Conservation (phyloP, 1,140 invertebrate species). For the Gryon sp. region DNA sequence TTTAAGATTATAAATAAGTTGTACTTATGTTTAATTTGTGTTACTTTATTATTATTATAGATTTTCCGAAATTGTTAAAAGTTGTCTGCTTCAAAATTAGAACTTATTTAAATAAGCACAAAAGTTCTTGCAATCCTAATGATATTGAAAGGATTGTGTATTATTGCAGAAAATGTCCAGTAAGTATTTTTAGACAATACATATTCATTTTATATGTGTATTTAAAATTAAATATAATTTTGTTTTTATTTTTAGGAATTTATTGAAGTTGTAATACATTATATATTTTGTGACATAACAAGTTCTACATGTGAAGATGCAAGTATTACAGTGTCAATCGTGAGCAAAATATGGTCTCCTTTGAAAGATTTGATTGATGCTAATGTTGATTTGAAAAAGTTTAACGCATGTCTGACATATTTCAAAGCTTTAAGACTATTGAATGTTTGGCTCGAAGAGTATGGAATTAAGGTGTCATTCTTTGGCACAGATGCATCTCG, state of each 20-base stretch:
- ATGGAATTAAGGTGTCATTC: slow-evolving; percentile 57
- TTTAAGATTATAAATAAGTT: too few relatives aligned
- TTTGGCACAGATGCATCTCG: slow-evolving; percentile 58
- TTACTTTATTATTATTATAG: slow-evolving; percentile 26
- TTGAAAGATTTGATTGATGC: slow-evolving; percentile 56
- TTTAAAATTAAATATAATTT: slow-evolving; percentile 6
- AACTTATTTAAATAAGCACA: slow-evolving; percentile 63
- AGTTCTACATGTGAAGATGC: slow-evolving; percentile 1
- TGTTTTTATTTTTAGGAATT: slow-evolving; percentile 65
- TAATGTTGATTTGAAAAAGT: slow-evolving; percentile 57
- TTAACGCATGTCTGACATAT: slow-evolving; percentile 56
- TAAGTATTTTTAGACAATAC: slow-evolving; percentile 35
- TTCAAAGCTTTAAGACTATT: slow-evolving; percentile 64
- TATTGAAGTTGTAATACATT: slow-evolving; percentile 67
- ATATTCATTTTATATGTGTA: neutral
- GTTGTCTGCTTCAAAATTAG: slow-evolving; percentile 67
- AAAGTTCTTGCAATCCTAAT: slow-evolving; percentile 47
- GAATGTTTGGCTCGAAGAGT: slow-evolving; percentile 59
- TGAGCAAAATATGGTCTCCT: slow-evolving; percentile 66
- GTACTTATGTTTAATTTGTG: neutral
- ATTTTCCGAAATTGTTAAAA: slow-evolving; percentile 46
- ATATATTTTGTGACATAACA: slow-evolving; percentile 67
- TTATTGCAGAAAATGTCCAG: slow-evolving; percentile 67
- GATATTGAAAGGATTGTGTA: slow-evolving; percentile 61
- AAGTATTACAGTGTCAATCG: slow-evolving; percentile 34